Conservation (phyloP, 2,113 vertebrate species). For the Rhabdomys dilectus region DNA sequence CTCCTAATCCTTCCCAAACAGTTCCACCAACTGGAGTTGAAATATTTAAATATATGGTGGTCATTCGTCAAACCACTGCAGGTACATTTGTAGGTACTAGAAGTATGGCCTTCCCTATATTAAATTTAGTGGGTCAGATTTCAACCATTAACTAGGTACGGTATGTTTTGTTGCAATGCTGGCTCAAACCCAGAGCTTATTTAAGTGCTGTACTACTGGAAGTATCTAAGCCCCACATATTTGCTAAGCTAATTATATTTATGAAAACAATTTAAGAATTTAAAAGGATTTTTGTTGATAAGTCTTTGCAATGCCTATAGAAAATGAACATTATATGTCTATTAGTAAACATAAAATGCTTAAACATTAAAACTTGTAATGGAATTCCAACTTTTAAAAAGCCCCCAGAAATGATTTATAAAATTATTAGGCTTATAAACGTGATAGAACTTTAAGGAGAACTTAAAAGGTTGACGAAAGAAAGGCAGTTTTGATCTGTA, state of each 20-base stretch:
- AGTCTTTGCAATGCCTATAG: neutral
- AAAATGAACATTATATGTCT: slow-evolving; percentile 10
- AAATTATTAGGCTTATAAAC: neutral
- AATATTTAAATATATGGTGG: neutral
- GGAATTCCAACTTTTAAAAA: slow-evolving; percentile 40
- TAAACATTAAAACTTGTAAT: slow-evolving; percentile 24
- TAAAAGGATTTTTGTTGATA: neutral
- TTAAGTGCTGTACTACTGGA: neutral
- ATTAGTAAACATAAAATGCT: slow-evolving; percentile 29
- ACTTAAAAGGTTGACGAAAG: slow-evolving; percentile 16
- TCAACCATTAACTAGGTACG: neutral
- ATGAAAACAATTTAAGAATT: slow-evolving; percentile 9
- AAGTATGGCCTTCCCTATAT: neutral
- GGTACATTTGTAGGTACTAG: neutral
- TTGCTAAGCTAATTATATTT: neutral
- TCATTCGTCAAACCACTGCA: neutral
- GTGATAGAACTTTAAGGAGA: neutral
- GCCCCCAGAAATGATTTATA: neutral
- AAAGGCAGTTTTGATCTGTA: neutral
- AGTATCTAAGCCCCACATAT: neutral
- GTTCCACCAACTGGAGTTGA: neutral
- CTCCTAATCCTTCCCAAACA: neutral
- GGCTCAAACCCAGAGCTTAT: neutral
- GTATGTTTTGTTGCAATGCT: neutral
- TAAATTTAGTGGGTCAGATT: neutral